Conservation (phyloP, 1,140 invertebrate genomes). For the Pemphigus obesinymphae region DNA sequence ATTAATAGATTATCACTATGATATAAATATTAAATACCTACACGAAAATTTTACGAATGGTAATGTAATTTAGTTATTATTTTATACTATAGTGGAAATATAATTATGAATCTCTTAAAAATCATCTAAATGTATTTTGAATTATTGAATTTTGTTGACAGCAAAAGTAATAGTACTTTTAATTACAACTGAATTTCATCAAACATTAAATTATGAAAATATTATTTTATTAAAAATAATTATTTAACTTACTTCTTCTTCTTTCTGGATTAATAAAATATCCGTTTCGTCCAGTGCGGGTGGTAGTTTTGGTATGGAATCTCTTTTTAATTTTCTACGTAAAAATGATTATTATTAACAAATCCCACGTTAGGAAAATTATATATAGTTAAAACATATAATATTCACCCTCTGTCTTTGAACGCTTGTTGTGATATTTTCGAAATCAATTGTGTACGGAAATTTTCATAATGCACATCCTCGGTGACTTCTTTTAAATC, state of each 20-base stretch:
- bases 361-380: not conserved
- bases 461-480: constrained; percentile 95
- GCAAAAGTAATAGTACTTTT: no score
- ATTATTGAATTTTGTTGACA: no score
- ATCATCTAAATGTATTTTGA: no score
- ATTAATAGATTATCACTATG: no score
- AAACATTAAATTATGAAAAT: no score
- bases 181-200: no score
- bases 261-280: constrained; percentile 79
- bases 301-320: constrained; percentile 67
- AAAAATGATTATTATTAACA: constrained; percentile 41
- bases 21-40: no score
- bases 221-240: no score
- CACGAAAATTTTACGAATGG: no score
- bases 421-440: constrained; percentile 82
- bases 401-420: constrained; percentile 60
- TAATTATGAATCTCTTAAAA: no score
- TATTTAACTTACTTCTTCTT: constrained; percentile 84
- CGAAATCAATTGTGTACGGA: constrained; percentile 82
- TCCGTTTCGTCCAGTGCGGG: constrained; percentile 79
- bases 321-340: constrained; percentile 77
- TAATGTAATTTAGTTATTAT: no score
- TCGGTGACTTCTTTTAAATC: constrained; percentile 92
- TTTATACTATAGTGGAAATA: no score
- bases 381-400: not conserved